These are phyloP conservation scores for Notodonta dromedarius DNA, from an alignment of 2,888 invertebrate genomes.

Conservation along the genomic window DNA sequence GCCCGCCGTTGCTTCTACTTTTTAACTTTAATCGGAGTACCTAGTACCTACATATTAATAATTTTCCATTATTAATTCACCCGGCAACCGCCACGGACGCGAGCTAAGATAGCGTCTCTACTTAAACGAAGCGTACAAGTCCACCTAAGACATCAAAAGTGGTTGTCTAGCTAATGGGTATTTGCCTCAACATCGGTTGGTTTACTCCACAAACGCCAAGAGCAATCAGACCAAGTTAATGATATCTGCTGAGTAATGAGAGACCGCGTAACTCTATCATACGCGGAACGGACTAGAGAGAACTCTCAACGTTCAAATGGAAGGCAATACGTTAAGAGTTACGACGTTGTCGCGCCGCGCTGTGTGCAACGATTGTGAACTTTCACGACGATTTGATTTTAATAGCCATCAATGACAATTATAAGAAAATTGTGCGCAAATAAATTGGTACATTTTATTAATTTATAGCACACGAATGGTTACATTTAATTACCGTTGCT, in stretches of 20 bases:
- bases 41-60: too few species aligned
- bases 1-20: too few species aligned
- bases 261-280: slow-evolving; percentile 73
- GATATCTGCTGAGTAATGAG: slow-evolving; percentile 67
- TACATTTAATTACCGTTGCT: too few species aligned
- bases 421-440: slow-evolving; percentile 25
- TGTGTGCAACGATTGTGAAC: slow-evolving; percentile 58
- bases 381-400: slow-evolving; percentile 63
- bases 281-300: slow-evolving; percentile 68
- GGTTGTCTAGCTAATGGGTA: slow-evolving; percentile 36
- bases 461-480: neutral
- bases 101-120: slow-evolving; percentile 7
- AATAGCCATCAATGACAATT: slow-evolving; percentile 50
- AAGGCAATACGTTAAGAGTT: slow-evolving; percentile 64
- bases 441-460: neutral
- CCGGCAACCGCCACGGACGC: neutral
- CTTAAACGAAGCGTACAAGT: slow-evolving; percentile 26
- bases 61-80: slow-evolving; percentile 23
- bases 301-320: slow-evolving; percentile 71
- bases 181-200: slow-evolving; percentile 40
- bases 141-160: slow-evolving; percentile 39
- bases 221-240: slow-evolving; percentile 61
- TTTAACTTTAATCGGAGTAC: too few species aligned
- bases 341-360: slow-evolving; percentile 30
- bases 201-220: slow-evolving; percentile 53